A percentile compares a stretch with the other conserved stretches of the same genome.
These are phyloP conservation scores for Papilio polyxenes DNA, from an alignment of 1,140 invertebrate species.

Conservation along the genomic window DNA sequence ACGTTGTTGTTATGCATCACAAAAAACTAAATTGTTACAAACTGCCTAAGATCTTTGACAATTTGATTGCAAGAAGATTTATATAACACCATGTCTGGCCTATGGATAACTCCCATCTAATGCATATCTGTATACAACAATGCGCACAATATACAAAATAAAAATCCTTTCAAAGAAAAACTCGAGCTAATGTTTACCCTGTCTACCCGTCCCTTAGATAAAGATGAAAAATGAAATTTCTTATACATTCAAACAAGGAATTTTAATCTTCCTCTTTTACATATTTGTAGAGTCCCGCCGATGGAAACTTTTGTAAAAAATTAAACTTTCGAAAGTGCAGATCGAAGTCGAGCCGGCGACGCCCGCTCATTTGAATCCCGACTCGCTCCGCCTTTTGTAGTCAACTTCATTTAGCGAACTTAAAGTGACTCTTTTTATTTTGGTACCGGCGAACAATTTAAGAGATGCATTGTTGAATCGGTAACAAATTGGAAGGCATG, in stretches of 20 bases:
- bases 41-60: neutral
- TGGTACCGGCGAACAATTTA: slow-evolving; percentile 67
- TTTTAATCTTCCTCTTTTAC: slow-evolving; percentile 56
- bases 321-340: slow-evolving; percentile 72
- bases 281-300: slow-evolving; percentile 67
- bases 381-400: slow-evolving; percentile 75
- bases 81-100: neutral
- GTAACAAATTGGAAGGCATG: slow-evolving; percentile 77
- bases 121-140: neutral
- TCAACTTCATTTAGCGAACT: slow-evolving; percentile 79
- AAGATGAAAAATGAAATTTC: slow-evolving; percentile 41
- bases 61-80: neutral
- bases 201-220: slow-evolving; percentile 24
- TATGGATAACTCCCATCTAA: neutral
- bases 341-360: slow-evolving; percentile 66
- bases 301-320: slow-evolving; percentile 71
- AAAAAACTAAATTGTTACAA: neutral
- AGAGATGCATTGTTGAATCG: slow-evolving; percentile 78
- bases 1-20: too few relatives aligned
- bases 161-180: slow-evolving; percentile 22
- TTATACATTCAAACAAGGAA: slow-evolving; percentile 55
- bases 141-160: slow-evolving; percentile 8
- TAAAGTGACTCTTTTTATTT: slow-evolving; percentile 73
- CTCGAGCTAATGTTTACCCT: slow-evolving; percentile 22
- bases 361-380: slow-evolving; percentile 75